Evolutionary conservation across 2,797 vertebrate species (phyloP).

Genomic region (Peromyscus aztecus): DNA sequence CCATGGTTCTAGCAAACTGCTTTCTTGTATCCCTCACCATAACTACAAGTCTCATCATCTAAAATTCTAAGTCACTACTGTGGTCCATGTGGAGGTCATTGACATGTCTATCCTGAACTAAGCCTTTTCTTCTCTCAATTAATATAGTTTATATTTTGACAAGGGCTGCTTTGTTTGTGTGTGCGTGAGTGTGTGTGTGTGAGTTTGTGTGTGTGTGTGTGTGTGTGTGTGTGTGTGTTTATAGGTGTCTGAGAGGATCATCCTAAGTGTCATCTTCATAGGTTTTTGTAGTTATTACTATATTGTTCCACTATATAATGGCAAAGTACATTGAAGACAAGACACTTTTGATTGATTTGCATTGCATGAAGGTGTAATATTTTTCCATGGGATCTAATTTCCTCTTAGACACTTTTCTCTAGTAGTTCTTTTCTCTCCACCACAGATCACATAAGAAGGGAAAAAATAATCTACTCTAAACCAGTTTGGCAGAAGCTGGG

Average conservation of each 20-base stretch:
- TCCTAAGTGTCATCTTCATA: background rate
- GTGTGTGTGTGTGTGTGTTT: background rate
- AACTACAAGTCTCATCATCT: background rate
- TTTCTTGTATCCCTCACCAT: background rate
- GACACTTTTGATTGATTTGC: background rate
- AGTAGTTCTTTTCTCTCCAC: background rate
- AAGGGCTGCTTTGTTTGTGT: background rate
- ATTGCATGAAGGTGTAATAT: background rate
- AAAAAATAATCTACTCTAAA: background rate
- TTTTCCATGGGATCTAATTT: background rate
- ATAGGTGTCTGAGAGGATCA: background rate
- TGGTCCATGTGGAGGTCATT: background rate
- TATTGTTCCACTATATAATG: background rate
- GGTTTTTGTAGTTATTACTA: background rate
- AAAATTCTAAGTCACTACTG: background rate
- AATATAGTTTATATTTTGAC: background rate
- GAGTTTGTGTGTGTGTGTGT: background rate
- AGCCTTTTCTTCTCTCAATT: background rate
- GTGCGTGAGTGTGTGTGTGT: background rate
- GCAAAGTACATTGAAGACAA: background rate
- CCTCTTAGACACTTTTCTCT: background rate
- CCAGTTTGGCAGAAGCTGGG: background rate
- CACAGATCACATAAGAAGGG: background rate
- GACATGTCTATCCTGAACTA: background rate
- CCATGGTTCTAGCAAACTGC: background rate